Evolutionary conservation across 2,113 vertebrate genomes (phyloP).

Genomic region (Albula goreensis): DNA sequence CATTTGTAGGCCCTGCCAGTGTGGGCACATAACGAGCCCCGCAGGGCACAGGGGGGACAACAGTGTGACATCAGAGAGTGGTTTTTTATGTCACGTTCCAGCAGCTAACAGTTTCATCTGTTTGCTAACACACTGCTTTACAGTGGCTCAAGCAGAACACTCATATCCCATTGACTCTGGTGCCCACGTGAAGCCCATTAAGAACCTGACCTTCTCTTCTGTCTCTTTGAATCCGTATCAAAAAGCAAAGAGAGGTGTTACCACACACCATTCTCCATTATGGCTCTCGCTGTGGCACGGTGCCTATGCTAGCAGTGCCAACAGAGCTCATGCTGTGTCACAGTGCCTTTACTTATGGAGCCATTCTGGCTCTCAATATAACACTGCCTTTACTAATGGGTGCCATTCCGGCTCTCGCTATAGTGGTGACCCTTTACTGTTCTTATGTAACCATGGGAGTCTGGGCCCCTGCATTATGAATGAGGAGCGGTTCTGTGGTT

Average conservation of each 20-base stretch:
- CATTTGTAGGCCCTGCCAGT: constrained; percentile 61
- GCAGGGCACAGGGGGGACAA: constrained; percentile 34
- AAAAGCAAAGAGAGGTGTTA: too few species aligned
- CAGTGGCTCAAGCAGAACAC: constrained; percentile 49
- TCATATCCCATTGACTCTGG: background rate
- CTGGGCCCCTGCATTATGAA: background rate
- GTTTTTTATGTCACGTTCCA: constrained; percentile 50
- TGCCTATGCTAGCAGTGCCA: too few species aligned
- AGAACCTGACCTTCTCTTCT: background rate
- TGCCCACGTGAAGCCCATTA: background rate
- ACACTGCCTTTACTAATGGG: too few species aligned
- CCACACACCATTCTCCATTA: too few species aligned
- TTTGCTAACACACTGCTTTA: constrained; percentile 51
- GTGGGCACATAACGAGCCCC: constrained; percentile 60
- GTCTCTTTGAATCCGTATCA: background rate
- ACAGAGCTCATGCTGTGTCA: too few species aligned
- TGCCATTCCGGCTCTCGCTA: background rate
- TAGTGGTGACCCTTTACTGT: background rate
- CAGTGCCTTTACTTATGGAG: too few species aligned
- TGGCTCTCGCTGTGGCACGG: too few species aligned
- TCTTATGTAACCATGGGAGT: background rate
- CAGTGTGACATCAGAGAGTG: constrained; percentile 42
- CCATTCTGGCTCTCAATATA: too few species aligned
- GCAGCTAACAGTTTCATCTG: constrained; percentile 49
- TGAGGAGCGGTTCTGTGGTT: background rate